Base-by-base conservation (phyloP, 2,797 vertebrate species). In the Pipistrellus kuhlii region DNA sequence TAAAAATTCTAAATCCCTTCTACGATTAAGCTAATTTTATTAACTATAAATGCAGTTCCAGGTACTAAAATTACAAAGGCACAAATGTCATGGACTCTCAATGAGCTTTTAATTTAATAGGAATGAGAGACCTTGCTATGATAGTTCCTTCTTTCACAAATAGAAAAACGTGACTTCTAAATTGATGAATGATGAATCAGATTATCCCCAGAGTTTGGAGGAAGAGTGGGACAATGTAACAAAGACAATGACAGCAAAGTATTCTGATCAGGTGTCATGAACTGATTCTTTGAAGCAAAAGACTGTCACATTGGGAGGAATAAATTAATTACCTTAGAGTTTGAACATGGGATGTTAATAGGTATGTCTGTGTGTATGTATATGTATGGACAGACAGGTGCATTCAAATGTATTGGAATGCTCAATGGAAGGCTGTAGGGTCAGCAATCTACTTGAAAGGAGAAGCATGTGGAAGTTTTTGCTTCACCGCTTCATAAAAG, bases 1-100 rank as follows among this genome's bases (percentile, higher is more conserved):
- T 57, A 55, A 90, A 88, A 83, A 30, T 68, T 69, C 2, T 90
- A 80, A 87, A 41, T 68, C 72, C 5, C 86, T 57, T 35, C n/a
- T 66, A 32, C 18, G 27, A 38, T 44, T 48, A 85, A 55, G 17
- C 3, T 76, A 46, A 27, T 17, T 72, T 71, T 77, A 76, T 77
- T 90, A 77, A 38, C 9, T 44, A 11, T 12, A 87, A 83, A 68
- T 62, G 51, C 0, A 38, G 9, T 92, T 85, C 27, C 32, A 4
- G 4, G 44, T 66, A 66, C 8, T 78, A n/a, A 71, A 83, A 69
- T 68, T 41, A 46, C 20, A 75, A 75, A 81, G 7, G 8, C 32
- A 55, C 25, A 48, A 75, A 76, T 46, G 10, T n/a, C 35, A 62
- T 30, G 18, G 11, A 20, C 17, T 69, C 41, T 80, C 8, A 62